Evolutionary conservation across 2,797 vertebrate species (phyloP), one percentile per base, ranked within the genome.

Genomic region (Erithacus rubecula): DNA sequence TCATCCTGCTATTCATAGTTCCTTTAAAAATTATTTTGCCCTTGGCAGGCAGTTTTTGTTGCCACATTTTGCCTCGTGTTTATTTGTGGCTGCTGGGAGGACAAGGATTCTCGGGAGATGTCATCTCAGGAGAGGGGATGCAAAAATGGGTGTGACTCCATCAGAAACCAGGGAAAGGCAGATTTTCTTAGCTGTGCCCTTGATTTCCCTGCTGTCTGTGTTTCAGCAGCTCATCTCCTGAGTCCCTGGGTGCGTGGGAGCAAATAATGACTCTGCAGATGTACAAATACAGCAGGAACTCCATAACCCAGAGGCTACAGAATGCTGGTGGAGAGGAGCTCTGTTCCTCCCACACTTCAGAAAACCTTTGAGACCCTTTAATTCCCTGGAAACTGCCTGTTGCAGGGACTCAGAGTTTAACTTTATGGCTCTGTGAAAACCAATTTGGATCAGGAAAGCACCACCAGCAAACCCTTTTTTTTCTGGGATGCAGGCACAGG

Each of bases 1-100:
- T 46, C 71, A 71, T 37, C 43, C 23, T 87, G 27, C 95, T 95
- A 95, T 94, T 95, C 70, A 80, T 84, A 90, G 94, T 24, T 56
- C 18, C 88, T 84, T 90, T 77, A 89, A 95, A 93, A 80, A 63
- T 37, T 3, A 74, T 88, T 91, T 87, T 68, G 60, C 32, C 41
- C 77, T 91, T 46, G 41, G 37, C 52, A 83, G 74, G 75, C 60
- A 70, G 72, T 23, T 93, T 76, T 47, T 89, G 59, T 78, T 88
- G 90, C 60, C 3, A 4, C 3, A 4, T 82, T 93, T 91, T 88
- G 81, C 30, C 43, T 89, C 7, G 3, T 77, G 60, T 53, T 76
- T 91, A 67, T 76, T 88, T 63, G 56, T 51, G 69, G 58, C 34
- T 60, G 46, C 39, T 70, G 60, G 86, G n/a, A 82, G 70, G 62